Evolutionary conservation across 2,797 vertebrate genomes (phyloP), one percentile per base, ranked within the genome.

Genomic region (Pipistrellus nathusii): DNA sequence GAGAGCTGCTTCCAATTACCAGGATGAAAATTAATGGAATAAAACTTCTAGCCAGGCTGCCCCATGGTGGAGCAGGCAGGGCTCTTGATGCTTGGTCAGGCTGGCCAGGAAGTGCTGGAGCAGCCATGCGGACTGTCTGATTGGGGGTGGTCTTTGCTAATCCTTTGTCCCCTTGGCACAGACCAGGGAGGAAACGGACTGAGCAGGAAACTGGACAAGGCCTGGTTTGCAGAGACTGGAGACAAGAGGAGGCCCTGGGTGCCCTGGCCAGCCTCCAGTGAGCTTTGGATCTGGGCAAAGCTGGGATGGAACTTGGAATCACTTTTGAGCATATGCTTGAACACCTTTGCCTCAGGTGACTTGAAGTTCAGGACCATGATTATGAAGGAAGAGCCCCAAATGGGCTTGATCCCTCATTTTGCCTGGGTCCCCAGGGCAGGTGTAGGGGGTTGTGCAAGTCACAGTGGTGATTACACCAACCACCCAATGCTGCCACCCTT

Each of bases 1-100:
- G 97, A 97, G 98, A 98, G 97, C 98, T 98, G 98, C 98, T 98
- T 98, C 97, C 95, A 98, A 98, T 98, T 98, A 98, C 97, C 97
- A 98, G 98, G 98, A 98, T 98, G 97, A 98, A 98, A 98, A 98
- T 98, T 97, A 98, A 98, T 97, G 96, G 98, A 98, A 97, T 97
- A 96, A 98, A 98, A 98, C 95, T 94, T 97, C 97, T 95, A 97
- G 97, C 96, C 94, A 96, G 94, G 91, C 97, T 97, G 95, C 95
- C 97, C 97, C 94, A 90, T 98, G 97, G 97, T 98, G 97, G 95
- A 98, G 96, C 97, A 98, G 98, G 98, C 96, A 95, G 87, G 88
- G 94, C 95, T 98, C 98, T 98, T 91, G 96, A 97, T 96, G 95
- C 89, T 77, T 97, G 97, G 97, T 96, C 95, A 97, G 97, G 97